Base-by-base conservation (phyloP, 2,113 vertebrate species). In the Heteronetta atricapilla region DNA sequence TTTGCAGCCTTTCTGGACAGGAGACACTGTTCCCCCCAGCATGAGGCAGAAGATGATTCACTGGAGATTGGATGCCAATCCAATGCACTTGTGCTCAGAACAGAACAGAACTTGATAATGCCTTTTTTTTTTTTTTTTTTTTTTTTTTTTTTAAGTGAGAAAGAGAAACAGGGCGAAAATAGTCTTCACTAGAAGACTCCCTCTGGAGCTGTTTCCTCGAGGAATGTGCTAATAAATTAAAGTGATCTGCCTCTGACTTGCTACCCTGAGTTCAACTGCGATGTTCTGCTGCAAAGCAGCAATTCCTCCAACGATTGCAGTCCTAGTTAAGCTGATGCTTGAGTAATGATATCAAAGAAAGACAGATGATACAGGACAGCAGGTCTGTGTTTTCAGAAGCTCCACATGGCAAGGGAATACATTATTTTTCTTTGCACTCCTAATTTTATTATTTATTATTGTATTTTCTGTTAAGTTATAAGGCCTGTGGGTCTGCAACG, bases 401-500 rank as follows among this genome's bases (percentile, higher is more conserved):
- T 66, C 23, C 26, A 22, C 17, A 3, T 3, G 7, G 6, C 26
- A 67, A 75, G 52, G 13, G 14, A 72, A 76, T 38, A 62, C 33
- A 75, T 14, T 33, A 11, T 46, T 46, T 75, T 78, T 25, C 13
- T 70, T 82, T 60, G 15, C 4, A 28, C 6, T 72, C 15, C 13
- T 36, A 25, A 25, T 13, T 52, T 25, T 52, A 25, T 36, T 34
- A 52, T 55, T 23, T 0, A 13, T 60, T 64, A 31, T 15, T 42
- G 8, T 56, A 11, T 44, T 83, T 86, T 25, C 34, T 73, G 16
- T 8, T 59, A 36, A 83, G 10, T 8, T 64, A 46, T 40, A 56
- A 72, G 9, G 18, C 7, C 0, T 28, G 11, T 20, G n/a, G 3
- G 4, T 59, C 28, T 38, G 23, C 68, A 2, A 19, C 8, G 6